Conservation (phyloP, 2,888 invertebrate species). For the Agrypnus murinus region DNA sequence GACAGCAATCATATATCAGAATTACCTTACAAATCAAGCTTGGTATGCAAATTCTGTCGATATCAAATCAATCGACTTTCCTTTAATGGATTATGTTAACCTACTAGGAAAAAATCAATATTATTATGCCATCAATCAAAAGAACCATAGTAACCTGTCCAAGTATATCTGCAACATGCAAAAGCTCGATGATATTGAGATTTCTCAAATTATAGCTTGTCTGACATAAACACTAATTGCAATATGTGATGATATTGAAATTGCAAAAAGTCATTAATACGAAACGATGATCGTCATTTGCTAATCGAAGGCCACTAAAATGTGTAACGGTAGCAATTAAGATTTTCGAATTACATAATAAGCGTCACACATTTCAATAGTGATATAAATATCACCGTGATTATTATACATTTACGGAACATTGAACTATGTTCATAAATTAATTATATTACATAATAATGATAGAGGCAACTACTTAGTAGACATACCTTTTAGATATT, state of each 20-base stretch:
- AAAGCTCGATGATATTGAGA: background rate
- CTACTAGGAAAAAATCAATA: constrained; percentile 17
- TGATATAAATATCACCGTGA: constrained; percentile 21
- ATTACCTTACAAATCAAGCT: constrained; percentile 4
- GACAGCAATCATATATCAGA: constrained; percentile 11
- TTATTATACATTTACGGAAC: constrained; percentile 28
- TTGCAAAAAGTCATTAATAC: background rate
- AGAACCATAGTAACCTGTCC: background rate
- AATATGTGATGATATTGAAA: constrained; percentile 5
- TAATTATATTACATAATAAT: constrained; percentile 12
- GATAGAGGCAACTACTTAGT: constrained; percentile 26
- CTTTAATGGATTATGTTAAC: constrained; percentile 10
- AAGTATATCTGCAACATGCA: background rate
- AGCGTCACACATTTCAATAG: constrained; percentile 26
- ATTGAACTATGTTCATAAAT: constrained; percentile 27
- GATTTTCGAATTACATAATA: constrained; percentile 30
- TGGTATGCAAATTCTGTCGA: constrained; percentile 10
- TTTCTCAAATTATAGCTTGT: constrained; percentile 11
- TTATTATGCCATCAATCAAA: constrained; percentile 16
- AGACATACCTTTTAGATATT: constrained; percentile 6
- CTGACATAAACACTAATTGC: background rate
- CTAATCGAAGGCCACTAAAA: constrained; percentile 8
- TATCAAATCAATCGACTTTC: constrained; percentile 21
- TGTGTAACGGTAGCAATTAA: constrained; percentile 26
- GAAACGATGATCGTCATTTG: constrained; percentile 9